Evolutionary conservation across 2,888 invertebrate species (phyloP).

Genomic region (Drosophila putrida): DNA sequence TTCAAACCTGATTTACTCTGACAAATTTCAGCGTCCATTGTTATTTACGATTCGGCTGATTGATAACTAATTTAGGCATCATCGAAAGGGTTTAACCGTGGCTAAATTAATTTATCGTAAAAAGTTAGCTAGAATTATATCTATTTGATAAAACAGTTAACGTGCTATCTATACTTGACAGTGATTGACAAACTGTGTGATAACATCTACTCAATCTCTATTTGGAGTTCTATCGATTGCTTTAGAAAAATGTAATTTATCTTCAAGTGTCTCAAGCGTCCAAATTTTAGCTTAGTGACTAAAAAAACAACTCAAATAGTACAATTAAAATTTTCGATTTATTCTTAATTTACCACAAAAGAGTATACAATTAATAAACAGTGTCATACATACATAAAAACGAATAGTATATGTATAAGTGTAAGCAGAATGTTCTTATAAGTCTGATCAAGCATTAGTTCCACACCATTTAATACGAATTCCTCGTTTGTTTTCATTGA

Average conservation of each 20-base stretch:
- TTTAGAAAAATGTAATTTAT: too few species aligned
- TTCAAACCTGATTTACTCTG: conserved; percentile 28
- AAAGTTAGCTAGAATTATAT: conserved; percentile 26
- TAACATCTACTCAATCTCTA: conserved; percentile 1
- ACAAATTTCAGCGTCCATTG: conserved; percentile 26
- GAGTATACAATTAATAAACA: background rate
- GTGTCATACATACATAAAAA: conserved; percentile 4
- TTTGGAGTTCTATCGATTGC: too few species aligned
- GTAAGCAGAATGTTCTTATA: conserved; percentile 5
- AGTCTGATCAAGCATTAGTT: conserved; percentile 13
- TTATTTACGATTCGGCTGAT: background rate
- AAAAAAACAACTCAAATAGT: too few species aligned
- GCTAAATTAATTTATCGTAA: background rate
- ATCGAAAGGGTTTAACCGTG: conserved; percentile 12
- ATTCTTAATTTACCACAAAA: too few species aligned
- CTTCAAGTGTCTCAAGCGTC: too few species aligned
- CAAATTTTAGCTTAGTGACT: too few species aligned
- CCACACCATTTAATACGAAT: conserved; percentile 2
- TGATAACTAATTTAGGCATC: conserved; percentile 11
- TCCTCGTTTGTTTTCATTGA: background rate
- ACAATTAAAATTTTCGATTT: too few species aligned
- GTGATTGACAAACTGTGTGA: conserved; percentile 18
- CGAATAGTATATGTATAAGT: background rate
- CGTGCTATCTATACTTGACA: conserved; percentile 32
- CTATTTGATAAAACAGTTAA: conserved; percentile 26